phyloP scores from a whole-genome alignment of 2,113 vertebrate species.

The Aspiorhynchus laticeps region DNA sequence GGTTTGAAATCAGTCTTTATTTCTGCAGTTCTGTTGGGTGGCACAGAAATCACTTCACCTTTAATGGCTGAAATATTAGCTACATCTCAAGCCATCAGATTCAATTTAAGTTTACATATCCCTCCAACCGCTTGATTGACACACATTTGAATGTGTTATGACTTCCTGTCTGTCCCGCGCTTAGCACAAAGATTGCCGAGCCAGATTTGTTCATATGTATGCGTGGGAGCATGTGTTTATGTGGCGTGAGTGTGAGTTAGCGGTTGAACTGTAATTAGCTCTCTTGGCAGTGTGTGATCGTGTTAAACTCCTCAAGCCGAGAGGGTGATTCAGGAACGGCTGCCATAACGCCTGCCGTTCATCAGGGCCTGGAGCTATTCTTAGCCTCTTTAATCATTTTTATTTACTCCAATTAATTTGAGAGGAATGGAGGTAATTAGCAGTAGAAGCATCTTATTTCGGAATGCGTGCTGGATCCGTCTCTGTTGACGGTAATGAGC shows the following conservation, averaged over 20 bases:
- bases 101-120: conserved; percentile 16
- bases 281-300: conserved; percentile 57
- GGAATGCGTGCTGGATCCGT: conserved; percentile 65
- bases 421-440: conserved; percentile 77
- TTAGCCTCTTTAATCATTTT: conserved; percentile 79
- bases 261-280: conserved; percentile 62
- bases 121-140: conserved; percentile 24
- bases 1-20: neutral
- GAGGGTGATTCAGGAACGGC: conserved; percentile 55
- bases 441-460: conserved; percentile 56
- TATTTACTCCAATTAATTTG: conserved; percentile 78
- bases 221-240: conserved; percentile 31
- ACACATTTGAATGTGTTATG: conserved; percentile 12
- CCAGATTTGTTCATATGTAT: neutral
- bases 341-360: conserved; percentile 61
- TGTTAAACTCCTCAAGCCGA: conserved; percentile 61
- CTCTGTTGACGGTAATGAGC: conserved; percentile 73
- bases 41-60: neutral
- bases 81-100: conserved; percentile 2
- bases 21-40: neutral
- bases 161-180: conserved; percentile 1
- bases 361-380: conserved; percentile 67
- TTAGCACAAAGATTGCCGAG: neutral
- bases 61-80: neutral
- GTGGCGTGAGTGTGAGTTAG: conserved; percentile 20